Evolutionary conservation across 2,113 vertebrate genomes (phyloP), one percentile per base, ranked within the genome.

Genomic region (Corydoras maculifer): DNA sequence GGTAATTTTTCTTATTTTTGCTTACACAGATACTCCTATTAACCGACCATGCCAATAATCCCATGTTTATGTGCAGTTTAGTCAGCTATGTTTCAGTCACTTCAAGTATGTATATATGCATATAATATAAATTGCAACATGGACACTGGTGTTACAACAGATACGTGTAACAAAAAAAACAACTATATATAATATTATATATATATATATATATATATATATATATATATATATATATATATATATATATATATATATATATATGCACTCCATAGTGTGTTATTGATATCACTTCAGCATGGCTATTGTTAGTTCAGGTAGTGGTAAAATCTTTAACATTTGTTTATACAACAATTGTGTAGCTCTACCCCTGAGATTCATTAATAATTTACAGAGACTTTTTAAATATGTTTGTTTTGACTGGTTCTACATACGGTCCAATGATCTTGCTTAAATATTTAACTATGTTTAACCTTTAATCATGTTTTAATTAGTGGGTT

Each of bases 361-460:
- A 8, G 9, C 9, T 55, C 61, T 48, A 65, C 49, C 8, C 1
- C 62, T 35, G 31, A 57, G 31, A 0, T 48, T 48, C 51, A 59
- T 18, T 35, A 61, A 15, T 7, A 2, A 58, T 69, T 69, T 54
- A 68, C 51, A 30, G 13, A 43, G 4, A 58, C 55, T 11, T 3
- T 57, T 66, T 54, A 18, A 65, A 69, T 70, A 62, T 43, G 58
- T 57, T 15, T 77, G 65, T 70, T 77, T 15, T 73, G 58, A 73
- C 62, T 58, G 32, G 11, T 63, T 54, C 53, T 65, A 30, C 29
- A 35, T 18, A 57, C 10, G 31, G 50, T 67, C 62, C 51, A 62
- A 71, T 64, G 4, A 2, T 10, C 62, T 13, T 50, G 12, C 13
- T 49, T 65, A 60, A 73, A 69, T 73, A 65, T 65, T 77, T 69